A percentile compares a stretch with the other conserved stretches of the same genome.
These are phyloP conservation scores for Iselma pallidipennis DNA, from an alignment of 2,888 invertebrate genomes.

Conservation along the genomic window DNA sequence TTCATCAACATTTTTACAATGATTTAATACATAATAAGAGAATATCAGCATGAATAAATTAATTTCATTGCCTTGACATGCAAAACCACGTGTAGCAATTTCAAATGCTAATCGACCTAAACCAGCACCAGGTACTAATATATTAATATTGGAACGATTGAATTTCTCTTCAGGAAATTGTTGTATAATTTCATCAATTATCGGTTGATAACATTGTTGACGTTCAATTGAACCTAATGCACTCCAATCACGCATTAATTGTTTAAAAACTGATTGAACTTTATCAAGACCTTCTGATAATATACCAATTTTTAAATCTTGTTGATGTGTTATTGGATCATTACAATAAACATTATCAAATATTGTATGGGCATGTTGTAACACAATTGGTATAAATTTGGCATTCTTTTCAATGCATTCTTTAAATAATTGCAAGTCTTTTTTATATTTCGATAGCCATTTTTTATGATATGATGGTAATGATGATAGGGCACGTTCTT, in stretches of 20 bases:
- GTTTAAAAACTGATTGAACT: conserved; percentile 92
- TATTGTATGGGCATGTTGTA: conserved; percentile 79
- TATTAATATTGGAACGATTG: conserved; percentile 63
- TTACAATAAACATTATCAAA: conserved; percentile 72
- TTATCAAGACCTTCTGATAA: conserved; percentile 67
- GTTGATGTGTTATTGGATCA: conserved; percentile 44
- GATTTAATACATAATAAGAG: conserved; percentile 93
- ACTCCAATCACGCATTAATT: conserved; percentile 98
- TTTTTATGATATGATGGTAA: conserved; percentile 77
- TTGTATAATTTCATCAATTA: conserved; percentile 78
- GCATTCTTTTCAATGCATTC: conserved; percentile 78
- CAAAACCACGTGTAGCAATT: conserved; percentile 85
- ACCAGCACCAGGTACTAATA: conserved; percentile 96
- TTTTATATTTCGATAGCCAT: conserved; percentile 73
- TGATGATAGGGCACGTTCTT: conserved; percentile 73
- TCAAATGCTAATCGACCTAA: conserved; percentile 93
- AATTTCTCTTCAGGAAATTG: conserved; percentile 70
- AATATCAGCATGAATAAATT: conserved; percentile 97
- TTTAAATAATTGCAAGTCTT: conserved; percentile 74
- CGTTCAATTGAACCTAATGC: conserved; percentile 80
- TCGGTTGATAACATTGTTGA: conserved; percentile 85
- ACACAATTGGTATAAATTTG: conserved; percentile 69
- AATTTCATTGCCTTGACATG: conserved; percentile 97
- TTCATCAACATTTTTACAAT: conserved; percentile 72
- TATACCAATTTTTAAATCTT: conserved; percentile 37